Evolutionary conservation across 2,797 vertebrate species (phyloP).

Genomic region (Myotis vivesi): DNA sequence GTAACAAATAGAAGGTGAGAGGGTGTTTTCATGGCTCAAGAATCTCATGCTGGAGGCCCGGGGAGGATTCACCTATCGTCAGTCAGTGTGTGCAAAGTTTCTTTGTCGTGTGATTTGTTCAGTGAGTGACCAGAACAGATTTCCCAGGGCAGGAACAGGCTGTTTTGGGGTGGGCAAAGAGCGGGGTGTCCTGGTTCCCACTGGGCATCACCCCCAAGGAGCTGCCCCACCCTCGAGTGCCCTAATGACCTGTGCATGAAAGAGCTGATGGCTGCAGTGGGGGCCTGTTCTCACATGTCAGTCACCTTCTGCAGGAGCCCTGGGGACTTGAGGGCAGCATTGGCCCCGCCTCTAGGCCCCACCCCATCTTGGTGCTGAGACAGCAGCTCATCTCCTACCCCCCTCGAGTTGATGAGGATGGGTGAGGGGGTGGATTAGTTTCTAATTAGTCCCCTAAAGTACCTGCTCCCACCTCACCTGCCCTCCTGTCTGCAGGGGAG

Average conservation of each 20-base stretch:
- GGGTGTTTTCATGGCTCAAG: neutral
- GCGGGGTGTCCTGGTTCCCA: neutral
- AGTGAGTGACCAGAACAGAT: neutral
- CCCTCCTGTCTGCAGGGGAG: conserved; percentile 88
- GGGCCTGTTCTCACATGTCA: neutral
- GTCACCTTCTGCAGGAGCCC: neutral
- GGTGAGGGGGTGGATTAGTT: conserved; percentile 87
- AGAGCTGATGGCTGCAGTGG: no score
- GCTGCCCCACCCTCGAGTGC: neutral
- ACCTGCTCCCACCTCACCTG: conserved; percentile 87
- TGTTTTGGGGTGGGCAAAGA: neutral
- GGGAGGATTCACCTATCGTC: neutral
- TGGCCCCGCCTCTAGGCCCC: neutral
- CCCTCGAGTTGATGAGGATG: conserved; percentile 81
- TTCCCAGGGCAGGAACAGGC: neutral
- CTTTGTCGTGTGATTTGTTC: neutral
- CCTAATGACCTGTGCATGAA: neutral
- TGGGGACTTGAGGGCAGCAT: neutral
- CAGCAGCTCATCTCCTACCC: conserved; percentile 81
- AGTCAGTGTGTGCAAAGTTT: no score
- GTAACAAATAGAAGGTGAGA: neutral
- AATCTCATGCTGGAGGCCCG: no score
- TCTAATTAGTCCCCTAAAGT: conserved; percentile 92
- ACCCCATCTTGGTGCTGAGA: conserved; percentile 79
- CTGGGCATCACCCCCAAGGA: neutral